phyloP scores from a whole-genome alignment of 2,888 invertebrate genomes.

The Dimorphilus gyrociliatus region DNA sequence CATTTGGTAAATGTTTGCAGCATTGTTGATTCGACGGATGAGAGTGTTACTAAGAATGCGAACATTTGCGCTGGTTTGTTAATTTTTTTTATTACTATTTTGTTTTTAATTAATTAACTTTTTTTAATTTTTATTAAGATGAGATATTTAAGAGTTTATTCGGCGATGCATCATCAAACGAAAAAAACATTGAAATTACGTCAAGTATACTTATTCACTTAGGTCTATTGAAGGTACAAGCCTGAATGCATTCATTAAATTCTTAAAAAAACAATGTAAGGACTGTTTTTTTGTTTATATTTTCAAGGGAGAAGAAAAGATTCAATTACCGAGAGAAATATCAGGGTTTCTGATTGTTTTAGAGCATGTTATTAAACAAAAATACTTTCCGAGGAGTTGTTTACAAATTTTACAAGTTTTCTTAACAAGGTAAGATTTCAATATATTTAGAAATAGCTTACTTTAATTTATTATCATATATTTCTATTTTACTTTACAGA shows the following conservation, averaged over 20 bases:
- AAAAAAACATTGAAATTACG: too few relatives aligned
- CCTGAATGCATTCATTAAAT: background rate
- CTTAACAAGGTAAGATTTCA: constrained; percentile 27
- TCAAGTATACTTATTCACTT: constrained; percentile 49
- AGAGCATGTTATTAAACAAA: constrained; percentile 41
- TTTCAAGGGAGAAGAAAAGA: constrained; percentile 49
- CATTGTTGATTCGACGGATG: too few relatives aligned
- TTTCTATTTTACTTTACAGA: constrained; percentile 14
- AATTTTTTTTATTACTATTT: background rate
- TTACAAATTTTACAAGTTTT: constrained; percentile 43
- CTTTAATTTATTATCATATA: background rate
- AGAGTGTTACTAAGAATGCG: background rate
- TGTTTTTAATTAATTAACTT: background rate
- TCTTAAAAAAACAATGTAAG: background rate
- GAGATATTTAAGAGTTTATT: constrained; percentile 44
- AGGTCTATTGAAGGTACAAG: constrained; percentile 53
- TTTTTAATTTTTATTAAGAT: constrained; percentile 25
- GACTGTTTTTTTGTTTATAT: constrained; percentile 4
- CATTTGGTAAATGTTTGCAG: too few relatives aligned
- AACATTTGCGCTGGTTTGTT: background rate
- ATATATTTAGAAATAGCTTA: background rate
- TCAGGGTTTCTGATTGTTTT: constrained; percentile 48
- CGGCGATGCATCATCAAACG: too few relatives aligned
- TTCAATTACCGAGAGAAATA: constrained; percentile 47
- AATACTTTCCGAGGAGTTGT: constrained; percentile 43